A percentile compares a stretch with the other conserved stretches of the same genome.
These are phyloP conservation scores for Ptychoptera contaminata DNA, from an alignment of 2,888 invertebrate species.

Conservation along the genomic window DNA sequence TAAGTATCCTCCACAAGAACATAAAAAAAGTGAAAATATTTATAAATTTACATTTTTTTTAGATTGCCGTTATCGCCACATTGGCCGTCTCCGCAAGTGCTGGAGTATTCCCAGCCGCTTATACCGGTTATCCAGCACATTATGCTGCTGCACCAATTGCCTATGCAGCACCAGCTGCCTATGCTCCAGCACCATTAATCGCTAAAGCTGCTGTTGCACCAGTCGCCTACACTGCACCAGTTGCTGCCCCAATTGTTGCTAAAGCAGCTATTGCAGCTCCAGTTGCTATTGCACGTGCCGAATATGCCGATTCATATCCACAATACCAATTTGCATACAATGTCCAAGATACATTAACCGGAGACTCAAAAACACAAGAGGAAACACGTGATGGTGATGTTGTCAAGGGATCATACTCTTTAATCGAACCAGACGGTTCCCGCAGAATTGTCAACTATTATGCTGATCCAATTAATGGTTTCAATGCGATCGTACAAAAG, in stretches of 20 bases:
- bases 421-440: conserved; percentile 34
- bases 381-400: conserved; percentile 34
- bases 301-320: conserved; percentile 30
- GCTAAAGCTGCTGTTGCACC: conserved; percentile 14
- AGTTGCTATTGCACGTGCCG: conserved; percentile 22
- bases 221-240: conserved; percentile 13
- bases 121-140: no score
- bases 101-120: conserved; percentile 16
- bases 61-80: conserved; percentile 26
- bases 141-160: conserved; percentile 9
- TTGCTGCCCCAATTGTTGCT: conserved; percentile 10
- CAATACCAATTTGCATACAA: conserved; percentile 34
- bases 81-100: conserved; percentile 26
- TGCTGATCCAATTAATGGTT: conserved; percentile 33
- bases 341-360: conserved; percentile 33
- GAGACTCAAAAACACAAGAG: conserved; percentile 34
- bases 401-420: conserved; percentile 33
- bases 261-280: conserved; percentile 18
- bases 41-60: conserved; percentile 5
- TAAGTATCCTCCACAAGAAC: conserved; percentile 18
- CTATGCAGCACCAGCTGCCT: conserved; percentile 4
- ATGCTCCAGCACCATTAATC: conserved; percentile 7
- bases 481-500: conserved; percentile 33
- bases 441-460: conserved; percentile 33
- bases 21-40: neutral